Evolutionary conservation across 2,797 vertebrate species (phyloP).

Genomic region (Okamejei kenojei): DNA sequence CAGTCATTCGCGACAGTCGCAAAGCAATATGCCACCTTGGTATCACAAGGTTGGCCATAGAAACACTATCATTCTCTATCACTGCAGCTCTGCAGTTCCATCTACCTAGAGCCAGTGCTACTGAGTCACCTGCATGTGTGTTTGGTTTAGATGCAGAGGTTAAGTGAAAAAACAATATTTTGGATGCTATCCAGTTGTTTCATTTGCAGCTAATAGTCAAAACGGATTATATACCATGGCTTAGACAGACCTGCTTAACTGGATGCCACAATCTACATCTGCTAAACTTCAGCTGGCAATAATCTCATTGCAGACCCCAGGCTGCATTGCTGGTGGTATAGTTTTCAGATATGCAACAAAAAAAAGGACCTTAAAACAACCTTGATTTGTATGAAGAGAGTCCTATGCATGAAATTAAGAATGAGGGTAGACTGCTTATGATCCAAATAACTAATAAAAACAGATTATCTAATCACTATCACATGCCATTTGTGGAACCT

Average conservation of each 20-base stretch:
- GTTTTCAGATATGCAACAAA: background rate
- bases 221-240: background rate
- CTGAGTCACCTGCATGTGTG: too few relatives aligned
- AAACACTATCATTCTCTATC: too few relatives aligned
- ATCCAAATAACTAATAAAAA: background rate
- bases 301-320: background rate
- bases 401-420: too few relatives aligned
- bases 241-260: background rate
- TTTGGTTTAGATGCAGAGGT: too few relatives aligned
- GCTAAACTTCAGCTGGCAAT: background rate
- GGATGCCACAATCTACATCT: background rate
- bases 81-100: too few relatives aligned
- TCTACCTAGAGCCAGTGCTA: too few relatives aligned
- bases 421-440: background rate
- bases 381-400: too few relatives aligned
- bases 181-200: background rate
- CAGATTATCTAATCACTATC: background rate
- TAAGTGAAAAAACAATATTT: background rate
- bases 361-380: background rate
- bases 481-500: background rate
- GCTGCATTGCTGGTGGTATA: background rate
- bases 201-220: background rate
- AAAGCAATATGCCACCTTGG: too few relatives aligned
- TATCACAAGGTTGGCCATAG: too few relatives aligned
- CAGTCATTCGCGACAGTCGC: too few relatives aligned